A percentile compares a stretch with the other conserved stretches of the same genome.
Conservation (phyloP, 1,140 invertebrate species). For the Trachymyrmex cornetzi region DNA sequence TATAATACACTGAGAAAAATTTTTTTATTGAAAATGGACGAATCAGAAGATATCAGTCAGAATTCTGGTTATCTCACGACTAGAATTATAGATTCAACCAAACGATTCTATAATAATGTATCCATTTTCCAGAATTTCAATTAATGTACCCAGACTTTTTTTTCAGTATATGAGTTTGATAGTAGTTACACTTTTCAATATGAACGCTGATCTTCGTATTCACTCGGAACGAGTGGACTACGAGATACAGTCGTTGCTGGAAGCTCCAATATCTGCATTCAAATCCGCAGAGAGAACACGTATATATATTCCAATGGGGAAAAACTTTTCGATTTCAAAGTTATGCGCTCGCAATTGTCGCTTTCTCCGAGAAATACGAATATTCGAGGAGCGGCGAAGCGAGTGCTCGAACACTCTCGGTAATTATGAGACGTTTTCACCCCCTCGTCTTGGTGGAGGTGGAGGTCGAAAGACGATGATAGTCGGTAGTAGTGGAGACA, state of each 20-base stretch:
- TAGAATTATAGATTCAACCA: too few species aligned
- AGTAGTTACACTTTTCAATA: background rate
- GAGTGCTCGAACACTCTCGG: constrained; percentile 56
- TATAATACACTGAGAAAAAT: too few species aligned
- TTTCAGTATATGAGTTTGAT: too few species aligned
- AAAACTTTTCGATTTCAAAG: constrained; percentile 52
- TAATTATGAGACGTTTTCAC: constrained; percentile 68
- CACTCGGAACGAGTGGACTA: background rate
- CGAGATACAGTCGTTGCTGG: background rate
- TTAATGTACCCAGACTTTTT: too few species aligned
- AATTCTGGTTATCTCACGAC: too few species aligned
- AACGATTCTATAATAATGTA: too few species aligned
- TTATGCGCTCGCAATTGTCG: constrained; percentile 32
- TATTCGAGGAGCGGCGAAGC: constrained; percentile 70
- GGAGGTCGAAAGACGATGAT: background rate
- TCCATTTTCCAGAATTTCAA: too few species aligned
- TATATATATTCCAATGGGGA: background rate
- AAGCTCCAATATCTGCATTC: constrained; percentile 11
- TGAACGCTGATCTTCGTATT: background rate
- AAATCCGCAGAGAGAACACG: background rate
- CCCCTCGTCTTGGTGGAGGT: background rate
- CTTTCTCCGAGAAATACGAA: constrained; percentile 72
- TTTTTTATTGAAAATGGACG: too few species aligned
- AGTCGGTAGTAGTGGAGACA: constrained; percentile 17
- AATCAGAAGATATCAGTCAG: too few species aligned